Base-by-base conservation (phyloP, 1,140 invertebrate genomes). In the Panagrolaimus sp. region DNA sequence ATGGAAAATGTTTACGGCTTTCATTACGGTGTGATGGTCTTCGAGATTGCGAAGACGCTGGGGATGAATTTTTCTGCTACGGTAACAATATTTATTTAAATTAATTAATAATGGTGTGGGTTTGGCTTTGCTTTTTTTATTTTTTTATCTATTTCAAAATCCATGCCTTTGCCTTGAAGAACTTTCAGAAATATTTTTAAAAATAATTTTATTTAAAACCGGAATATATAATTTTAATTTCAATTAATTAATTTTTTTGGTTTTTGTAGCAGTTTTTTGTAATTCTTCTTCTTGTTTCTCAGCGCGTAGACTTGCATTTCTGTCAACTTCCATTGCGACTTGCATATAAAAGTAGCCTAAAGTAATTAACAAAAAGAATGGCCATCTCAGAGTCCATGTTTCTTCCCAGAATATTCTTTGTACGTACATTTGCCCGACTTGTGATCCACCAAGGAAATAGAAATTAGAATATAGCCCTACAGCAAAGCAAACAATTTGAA, bases 401-500 rank as follows among this genome's bases (percentile, higher is more conserved):
- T 81, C 79, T 61, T 83, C 74, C 57, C 72, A 73, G 65, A 83
- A 83, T 42, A 81, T 83, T 47, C 81, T 47, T 42, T 83, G 64
- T 3, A 81, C 79, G 63, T 81, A 83, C 14, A 80, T 70, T 31
- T 70, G 77, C 1, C 79, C 79, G 16, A 82, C 73, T n/a, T 77
- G 57, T 43, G 63, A 48, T 8, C 81, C 80, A n/a, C 81, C 81
- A 20, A 82, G 65, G 66, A 82, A 82, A 61, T 82, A 82, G 65
- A 82, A 82, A 48, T 83, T 82, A 7, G 80, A 83, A 65, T 82
- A 82, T 5, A 82, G 71, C 1, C 80, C 80, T 63, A 83, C 78
- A 1, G 78, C 80, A 42, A 83, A 82, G 4, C 81, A 81, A 1
- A 81, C 47, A 62, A 82, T 83, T 68, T 82, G 78, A 8, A 80